phyloP scores from a whole-genome alignment of 2,888 invertebrate species.

The Drosophila atripex region DNA sequence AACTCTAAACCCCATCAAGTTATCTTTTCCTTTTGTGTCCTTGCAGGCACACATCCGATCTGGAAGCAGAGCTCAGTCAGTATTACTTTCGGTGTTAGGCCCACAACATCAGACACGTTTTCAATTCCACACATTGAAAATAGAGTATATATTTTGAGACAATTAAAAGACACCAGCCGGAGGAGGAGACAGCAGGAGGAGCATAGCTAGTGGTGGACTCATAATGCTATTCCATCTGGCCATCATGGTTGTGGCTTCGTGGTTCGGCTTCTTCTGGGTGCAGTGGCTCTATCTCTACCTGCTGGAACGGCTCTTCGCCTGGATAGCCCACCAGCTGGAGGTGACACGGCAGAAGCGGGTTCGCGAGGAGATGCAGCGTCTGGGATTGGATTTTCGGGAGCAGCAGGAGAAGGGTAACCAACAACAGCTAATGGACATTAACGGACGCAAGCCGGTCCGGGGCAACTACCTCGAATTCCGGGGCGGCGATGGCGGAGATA shows the following conservation, averaged over 20 bases:
- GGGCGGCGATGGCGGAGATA: not conserved
- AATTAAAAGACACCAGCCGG: too few relatives aligned
- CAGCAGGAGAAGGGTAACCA: not conserved
- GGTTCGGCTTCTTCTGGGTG: conserved; percentile 8
- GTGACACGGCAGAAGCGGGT: not conserved
- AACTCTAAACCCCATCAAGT: not conserved
- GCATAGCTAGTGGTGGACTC: too few relatives aligned
- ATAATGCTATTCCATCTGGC: conserved; percentile 23
- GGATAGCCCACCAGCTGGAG: conserved; percentile 33
- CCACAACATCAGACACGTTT: not conserved
- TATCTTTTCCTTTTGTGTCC: not conserved
- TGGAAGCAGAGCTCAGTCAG: not conserved
- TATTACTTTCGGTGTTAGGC: not conserved
- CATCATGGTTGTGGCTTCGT: not conserved
- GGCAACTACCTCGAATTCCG: not conserved
- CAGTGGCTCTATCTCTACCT: conserved; percentile 28
- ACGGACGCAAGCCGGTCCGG: not conserved
- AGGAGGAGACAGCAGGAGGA: too few relatives aligned
- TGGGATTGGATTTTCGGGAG: too few relatives aligned
- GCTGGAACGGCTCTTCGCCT: conserved; percentile 49
- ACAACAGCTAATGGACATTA: too few relatives aligned
- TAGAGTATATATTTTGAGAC: too few relatives aligned
- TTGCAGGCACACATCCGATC: not conserved
- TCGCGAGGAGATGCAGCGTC: not conserved
- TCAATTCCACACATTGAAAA: too few relatives aligned